Evolutionary conservation across 2,113 vertebrate species (phyloP).

Genomic region (Hepsetus odoe): DNA sequence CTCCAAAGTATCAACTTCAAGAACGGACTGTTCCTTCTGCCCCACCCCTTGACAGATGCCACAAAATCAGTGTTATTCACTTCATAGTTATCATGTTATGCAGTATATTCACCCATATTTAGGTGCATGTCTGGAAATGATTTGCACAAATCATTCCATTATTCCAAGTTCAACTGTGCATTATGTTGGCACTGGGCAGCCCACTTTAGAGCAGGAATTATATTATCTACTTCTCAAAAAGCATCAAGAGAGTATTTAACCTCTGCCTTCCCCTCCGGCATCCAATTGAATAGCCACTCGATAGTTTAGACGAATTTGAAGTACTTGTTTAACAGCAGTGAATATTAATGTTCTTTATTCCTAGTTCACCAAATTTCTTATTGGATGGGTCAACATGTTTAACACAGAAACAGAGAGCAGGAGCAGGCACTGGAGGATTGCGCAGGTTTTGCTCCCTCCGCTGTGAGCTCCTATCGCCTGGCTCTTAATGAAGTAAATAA

Average conservation of each 20-base stretch:
- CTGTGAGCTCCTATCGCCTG: constrained; percentile 1
- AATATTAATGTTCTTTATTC: constrained; percentile 46
- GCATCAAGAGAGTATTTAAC: constrained; percentile 19
- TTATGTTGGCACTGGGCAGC: not conserved
- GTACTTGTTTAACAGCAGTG: constrained; percentile 29
- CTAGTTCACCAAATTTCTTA: constrained; percentile 14
- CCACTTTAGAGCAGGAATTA: not conserved
- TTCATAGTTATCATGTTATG: not conserved
- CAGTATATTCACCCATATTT: not conserved
- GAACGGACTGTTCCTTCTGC: no score
- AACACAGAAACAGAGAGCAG: constrained; percentile 45
- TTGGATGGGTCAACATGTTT: constrained; percentile 45
- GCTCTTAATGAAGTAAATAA: constrained; percentile 46
- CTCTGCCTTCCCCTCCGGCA: not conserved
- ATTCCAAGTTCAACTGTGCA: not conserved
- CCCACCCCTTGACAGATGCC: no score
- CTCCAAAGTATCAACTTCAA: no score
- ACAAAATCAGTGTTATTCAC: no score
- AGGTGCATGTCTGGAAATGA: not conserved
- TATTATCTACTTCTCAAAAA: not conserved
- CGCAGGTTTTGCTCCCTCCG: constrained; percentile 29
- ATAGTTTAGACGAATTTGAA: constrained; percentile 25
- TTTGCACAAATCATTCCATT: not conserved
- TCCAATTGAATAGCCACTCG: not conserved
- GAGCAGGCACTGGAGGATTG: constrained; percentile 2